Evolutionary conservation across 2,113 vertebrate species (phyloP).

Genomic region (Empidonax alnorum): DNA sequence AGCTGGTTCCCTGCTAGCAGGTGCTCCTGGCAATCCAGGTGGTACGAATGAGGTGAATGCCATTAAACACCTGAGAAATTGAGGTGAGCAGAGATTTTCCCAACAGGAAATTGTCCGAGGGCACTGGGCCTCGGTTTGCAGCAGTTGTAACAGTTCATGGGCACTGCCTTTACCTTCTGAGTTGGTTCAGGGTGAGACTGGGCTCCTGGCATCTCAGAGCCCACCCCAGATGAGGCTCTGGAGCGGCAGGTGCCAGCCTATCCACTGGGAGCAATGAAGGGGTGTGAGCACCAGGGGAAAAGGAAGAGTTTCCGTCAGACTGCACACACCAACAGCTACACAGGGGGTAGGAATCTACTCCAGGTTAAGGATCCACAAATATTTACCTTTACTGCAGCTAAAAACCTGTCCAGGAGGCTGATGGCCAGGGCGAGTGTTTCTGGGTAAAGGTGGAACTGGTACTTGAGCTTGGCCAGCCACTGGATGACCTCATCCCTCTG

Average conservation of each 20-base stretch:
- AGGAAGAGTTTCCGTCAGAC: fast-evolving
- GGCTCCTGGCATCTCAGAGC: not conserved
- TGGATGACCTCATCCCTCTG: constrained; percentile 95
- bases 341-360: not conserved
- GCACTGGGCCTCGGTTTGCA: not conserved
- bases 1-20: not conserved
- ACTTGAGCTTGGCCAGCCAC: constrained; percentile 91
- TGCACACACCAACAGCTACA: fast-evolving
- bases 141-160: fast-evolving
- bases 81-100: not conserved
- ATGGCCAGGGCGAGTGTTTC: constrained; percentile 94
- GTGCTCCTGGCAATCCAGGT: not conserved
- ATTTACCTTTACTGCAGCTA: constrained; percentile 93
- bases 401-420: constrained; percentile 95
- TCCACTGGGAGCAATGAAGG: fast-evolving
- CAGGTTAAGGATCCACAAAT: not conserved
- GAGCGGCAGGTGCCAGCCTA: not conserved
- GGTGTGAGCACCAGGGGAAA: not conserved
- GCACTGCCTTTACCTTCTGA: not conserved
- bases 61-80: not conserved
- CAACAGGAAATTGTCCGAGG: not conserved
- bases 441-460: constrained; percentile 92
- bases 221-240: not conserved
- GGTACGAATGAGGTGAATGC: not conserved
- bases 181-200: not conserved